Conservation (phyloP, 2,797 vertebrate species). For the Schizopygopsis malacanthus region DNA sequence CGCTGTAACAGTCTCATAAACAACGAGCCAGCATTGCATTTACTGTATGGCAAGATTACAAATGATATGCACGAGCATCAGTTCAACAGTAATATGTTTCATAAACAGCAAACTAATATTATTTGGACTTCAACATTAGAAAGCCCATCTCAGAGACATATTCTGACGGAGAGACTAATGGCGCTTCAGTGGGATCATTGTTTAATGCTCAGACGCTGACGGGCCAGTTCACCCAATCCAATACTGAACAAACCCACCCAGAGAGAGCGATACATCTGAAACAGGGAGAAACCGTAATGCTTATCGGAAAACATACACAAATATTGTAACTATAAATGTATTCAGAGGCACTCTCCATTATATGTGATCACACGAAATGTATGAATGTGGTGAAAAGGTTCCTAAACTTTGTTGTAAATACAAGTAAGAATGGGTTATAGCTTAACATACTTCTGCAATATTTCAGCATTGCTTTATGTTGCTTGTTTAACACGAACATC, state of each 20-base stretch:
- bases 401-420: not conserved
- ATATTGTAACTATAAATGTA: not conserved
- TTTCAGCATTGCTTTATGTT: not conserved
- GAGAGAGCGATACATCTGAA: conserved; percentile 1
- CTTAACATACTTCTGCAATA: not conserved
- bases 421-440: not conserved
- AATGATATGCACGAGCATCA: not conserved
- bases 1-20: not conserved
- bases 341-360: not conserved
- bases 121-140: conserved; percentile 37
- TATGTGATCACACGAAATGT: not conserved
- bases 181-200: conserved; percentile 59
- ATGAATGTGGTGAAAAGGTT: not conserved
- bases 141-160: conserved; percentile 59
- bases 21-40: not conserved
- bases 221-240: conserved; percentile 38
- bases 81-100: not conserved
- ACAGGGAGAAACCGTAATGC: not conserved
- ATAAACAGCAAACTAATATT: conserved; percentile 9
- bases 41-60: conserved; percentile 1
- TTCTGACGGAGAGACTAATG: conserved; percentile 60
- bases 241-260: conserved; percentile 9
- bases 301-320: not conserved
- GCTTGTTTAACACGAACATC: not conserved
- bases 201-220: conserved; percentile 53